Evolutionary conservation across 2,888 invertebrate genomes (phyloP).

Genomic region (Sminthurides aquaticus): DNA sequence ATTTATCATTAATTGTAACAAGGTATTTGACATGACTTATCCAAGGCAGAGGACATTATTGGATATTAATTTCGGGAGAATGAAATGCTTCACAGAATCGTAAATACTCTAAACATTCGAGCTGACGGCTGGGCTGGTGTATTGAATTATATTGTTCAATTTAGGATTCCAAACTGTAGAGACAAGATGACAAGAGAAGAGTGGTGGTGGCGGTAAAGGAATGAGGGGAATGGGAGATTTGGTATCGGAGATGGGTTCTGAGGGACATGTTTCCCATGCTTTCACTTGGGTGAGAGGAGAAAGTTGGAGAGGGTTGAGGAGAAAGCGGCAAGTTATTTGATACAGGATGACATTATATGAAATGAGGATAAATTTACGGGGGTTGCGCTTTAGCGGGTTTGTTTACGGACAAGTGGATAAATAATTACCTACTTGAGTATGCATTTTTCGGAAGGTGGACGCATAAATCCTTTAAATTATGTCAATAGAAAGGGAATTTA

Average conservation of each 20-base stretch:
- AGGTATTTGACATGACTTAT: too few relatives aligned
- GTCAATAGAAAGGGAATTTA: too few relatives aligned
- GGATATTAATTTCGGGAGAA: too few relatives aligned
- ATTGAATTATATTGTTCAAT: neutral
- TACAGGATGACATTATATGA: neutral
- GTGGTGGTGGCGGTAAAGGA: neutral
- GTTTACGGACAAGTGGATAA: neutral
- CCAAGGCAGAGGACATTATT: too few relatives aligned
- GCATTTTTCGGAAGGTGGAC: neutral
- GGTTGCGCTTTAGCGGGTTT: neutral
- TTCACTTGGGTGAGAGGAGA: too few relatives aligned
- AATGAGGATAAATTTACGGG: neutral
- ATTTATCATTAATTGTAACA: too few relatives aligned
- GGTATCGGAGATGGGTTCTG: neutral
- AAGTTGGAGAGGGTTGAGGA: neutral
- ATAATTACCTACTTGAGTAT: neutral
- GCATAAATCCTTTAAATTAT: neutral
- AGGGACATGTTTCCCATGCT: too few relatives aligned
- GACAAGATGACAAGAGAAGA: neutral
- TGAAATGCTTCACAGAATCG: too few relatives aligned
- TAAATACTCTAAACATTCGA: too few relatives aligned
- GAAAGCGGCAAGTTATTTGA: neutral
- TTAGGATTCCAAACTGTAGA: neutral
- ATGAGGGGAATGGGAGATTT: neutral
- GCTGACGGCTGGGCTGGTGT: too few relatives aligned